Percentiles rank a stretch among this genome's conserved stretches.
Evolutionary conservation across 2,797 vertebrate genomes (phyloP).

Genomic region (Mormyrops boulengeri): DNA sequence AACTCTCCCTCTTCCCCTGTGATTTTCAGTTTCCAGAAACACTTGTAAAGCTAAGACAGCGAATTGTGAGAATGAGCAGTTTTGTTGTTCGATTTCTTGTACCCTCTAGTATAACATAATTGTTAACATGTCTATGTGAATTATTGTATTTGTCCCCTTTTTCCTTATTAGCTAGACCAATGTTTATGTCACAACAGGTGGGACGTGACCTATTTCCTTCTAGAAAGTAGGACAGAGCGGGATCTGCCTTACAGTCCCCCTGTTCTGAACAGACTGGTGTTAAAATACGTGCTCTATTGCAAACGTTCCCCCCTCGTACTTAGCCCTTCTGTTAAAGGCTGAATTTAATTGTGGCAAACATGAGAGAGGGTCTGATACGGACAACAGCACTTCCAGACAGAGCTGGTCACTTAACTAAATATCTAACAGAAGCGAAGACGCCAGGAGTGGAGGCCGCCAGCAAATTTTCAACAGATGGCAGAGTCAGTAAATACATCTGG

Average conservation of each 20-base stretch:
- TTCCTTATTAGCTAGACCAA: background rate
- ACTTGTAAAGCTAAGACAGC: background rate
- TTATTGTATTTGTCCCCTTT: background rate
- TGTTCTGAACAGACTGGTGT: background rate
- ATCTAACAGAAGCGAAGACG: constrained; percentile 30
- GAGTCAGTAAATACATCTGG: constrained; percentile 52
- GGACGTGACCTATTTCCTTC: background rate
- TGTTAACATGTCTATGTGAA: background rate
- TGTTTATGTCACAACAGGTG: background rate
- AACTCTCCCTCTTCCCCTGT: background rate
- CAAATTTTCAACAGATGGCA: constrained; percentile 59
- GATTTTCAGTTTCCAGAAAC: background rate
- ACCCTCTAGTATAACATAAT: background rate
- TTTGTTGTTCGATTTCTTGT: background rate
- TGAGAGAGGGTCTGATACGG: constrained; percentile 28
- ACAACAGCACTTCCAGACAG: constrained; percentile 35
- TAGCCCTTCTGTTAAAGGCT: constrained; percentile 30
- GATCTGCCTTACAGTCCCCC: background rate
- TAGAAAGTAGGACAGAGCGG: background rate
- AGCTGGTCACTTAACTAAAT: constrained; percentile 41
- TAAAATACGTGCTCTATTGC: background rate
- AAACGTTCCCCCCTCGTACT: background rate
- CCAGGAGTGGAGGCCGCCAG: constrained; percentile 39
- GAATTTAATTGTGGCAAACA: background rate
- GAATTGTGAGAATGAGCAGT: background rate